A percentile compares a stretch with the other conserved stretches of the same genome.
Conservation (phyloP, 1,140 invertebrate species). For the Akabosia matsudoensis region DNA sequence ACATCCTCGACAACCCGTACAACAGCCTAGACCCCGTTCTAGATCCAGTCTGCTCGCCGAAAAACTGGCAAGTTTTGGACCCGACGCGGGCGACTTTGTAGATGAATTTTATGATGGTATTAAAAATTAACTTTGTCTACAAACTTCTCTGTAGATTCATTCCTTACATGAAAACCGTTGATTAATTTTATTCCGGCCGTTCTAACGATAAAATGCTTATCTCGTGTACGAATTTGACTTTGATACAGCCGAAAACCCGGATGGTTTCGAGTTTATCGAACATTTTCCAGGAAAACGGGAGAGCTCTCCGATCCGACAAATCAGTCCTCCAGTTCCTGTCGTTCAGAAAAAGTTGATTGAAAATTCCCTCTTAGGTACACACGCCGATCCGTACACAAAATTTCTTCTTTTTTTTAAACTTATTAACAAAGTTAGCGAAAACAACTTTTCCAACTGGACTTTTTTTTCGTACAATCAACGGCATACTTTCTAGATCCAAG, state of each 20-base stretch:
- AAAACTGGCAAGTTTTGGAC: neutral
- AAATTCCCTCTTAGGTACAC: neutral
- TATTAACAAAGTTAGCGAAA: neutral
- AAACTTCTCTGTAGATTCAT: no score
- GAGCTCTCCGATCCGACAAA: no score
- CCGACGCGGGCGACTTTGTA: slow-evolving; percentile 1
- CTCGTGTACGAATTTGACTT: neutral
- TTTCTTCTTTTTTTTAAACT: neutral
- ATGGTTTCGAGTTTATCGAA: neutral
- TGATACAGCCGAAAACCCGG: no score
- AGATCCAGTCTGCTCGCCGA: slow-evolving; percentile 4
- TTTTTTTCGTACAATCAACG: neutral
- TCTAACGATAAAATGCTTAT: no score
- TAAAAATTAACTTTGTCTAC: no score
- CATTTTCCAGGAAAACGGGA: neutral
- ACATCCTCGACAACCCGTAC: neutral
- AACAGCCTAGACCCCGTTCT: neutral
- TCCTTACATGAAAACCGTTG: no score
- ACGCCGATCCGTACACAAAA: no score
- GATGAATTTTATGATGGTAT: no score
- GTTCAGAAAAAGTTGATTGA: slow-evolving; percentile 15
- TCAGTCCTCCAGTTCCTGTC: neutral
- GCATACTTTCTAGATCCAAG: neutral
- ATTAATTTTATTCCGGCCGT: no score
- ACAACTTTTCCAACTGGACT: neutral